These are phyloP conservation scores for Eulimnadia texana DNA, from an alignment of 1,140 invertebrate species.

Conservation along the genomic window DNA sequence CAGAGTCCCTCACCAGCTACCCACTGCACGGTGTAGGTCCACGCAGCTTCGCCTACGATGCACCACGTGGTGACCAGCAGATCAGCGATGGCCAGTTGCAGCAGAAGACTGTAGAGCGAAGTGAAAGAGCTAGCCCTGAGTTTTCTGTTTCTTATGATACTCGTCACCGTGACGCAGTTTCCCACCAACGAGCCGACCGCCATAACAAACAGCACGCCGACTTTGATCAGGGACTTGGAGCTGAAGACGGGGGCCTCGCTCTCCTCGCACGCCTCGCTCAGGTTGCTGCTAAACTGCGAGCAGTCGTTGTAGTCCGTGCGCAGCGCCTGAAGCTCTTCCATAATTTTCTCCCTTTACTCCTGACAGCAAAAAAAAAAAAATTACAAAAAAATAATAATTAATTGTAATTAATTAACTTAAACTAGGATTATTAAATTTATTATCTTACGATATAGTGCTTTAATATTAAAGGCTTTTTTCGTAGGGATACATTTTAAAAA, in stretches of 20 bases:
- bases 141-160: constrained; percentile 41
- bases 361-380: too few species aligned
- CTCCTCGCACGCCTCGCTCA: too few species aligned
- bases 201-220: constrained; percentile 42
- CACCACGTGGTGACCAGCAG: constrained; percentile 62
- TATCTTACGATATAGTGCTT: too few species aligned
- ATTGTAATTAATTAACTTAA: too few species aligned
- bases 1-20: constrained; percentile 56
- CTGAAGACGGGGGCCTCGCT: background rate
- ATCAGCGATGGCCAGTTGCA: constrained; percentile 41
- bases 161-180: constrained; percentile 57
- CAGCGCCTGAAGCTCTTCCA: too few species aligned
- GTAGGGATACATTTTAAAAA: too few species aligned
- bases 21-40: constrained; percentile 65
- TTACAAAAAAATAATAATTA: too few species aligned
- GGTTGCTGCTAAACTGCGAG: too few species aligned
- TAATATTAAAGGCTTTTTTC: too few species aligned
- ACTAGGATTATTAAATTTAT: too few species aligned
- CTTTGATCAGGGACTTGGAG: background rate
- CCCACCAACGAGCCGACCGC: constrained; percentile 53
- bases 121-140: constrained; percentile 20
- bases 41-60: constrained; percentile 57
- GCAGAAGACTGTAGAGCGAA: background rate
- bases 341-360: too few species aligned
- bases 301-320: too few species aligned